These are phyloP conservation scores for Ptychochromis oligacanthus DNA, from an alignment of 2,113 vertebrate genomes.

Conservation along the genomic window DNA sequence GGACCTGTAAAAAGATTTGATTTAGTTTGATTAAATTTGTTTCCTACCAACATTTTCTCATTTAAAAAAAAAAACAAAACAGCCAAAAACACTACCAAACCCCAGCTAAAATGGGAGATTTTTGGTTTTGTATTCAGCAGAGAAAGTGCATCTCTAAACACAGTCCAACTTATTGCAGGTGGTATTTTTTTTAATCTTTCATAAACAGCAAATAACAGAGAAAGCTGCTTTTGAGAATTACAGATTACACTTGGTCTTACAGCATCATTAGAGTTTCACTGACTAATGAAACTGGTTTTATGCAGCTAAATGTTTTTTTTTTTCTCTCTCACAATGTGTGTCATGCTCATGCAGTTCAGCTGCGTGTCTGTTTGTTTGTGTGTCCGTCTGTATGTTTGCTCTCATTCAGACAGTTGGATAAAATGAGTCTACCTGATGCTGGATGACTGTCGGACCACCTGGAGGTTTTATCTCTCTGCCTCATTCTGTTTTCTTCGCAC, in stretches of 20 bases:
- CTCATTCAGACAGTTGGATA: background rate
- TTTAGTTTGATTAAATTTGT: no score
- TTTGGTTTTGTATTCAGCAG: background rate
- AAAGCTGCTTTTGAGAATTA: background rate
- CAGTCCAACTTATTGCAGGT: background rate
- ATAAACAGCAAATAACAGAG: background rate
- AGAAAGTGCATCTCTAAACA: background rate
- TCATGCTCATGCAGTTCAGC: background rate
- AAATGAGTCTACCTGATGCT: background rate
- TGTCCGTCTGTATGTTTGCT: background rate
- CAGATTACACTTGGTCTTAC: background rate
- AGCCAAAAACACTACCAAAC: no score
- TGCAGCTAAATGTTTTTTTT: background rate
- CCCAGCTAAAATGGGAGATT: no score
- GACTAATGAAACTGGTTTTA: background rate
- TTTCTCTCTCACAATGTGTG: background rate
- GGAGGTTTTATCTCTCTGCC: background rate
- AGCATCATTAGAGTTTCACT: background rate
- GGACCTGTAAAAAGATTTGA: no score
- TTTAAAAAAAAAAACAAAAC: no score
- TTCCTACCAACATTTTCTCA: no score
- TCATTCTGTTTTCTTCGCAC: conserved; percentile 5
- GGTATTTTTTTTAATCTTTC: background rate
- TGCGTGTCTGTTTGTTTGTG: background rate
- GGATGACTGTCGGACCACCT: background rate